Base-by-base conservation (phyloP, 1,140 invertebrate genomes). In the Drosophila simulans region DNA sequence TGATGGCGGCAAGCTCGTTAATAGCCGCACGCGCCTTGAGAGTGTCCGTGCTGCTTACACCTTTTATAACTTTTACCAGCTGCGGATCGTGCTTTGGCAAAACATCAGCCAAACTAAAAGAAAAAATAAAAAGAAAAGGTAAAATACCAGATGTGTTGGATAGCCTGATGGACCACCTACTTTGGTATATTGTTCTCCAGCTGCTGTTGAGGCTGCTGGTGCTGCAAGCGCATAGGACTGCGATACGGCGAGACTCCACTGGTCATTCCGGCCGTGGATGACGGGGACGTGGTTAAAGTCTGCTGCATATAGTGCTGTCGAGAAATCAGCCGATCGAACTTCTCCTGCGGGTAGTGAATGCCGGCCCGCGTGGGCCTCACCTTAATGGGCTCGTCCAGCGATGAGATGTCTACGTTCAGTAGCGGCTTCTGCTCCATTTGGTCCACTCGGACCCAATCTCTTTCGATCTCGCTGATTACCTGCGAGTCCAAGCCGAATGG, bases 401-500 rank as follows among this genome's bases (percentile, higher is more conserved):
- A 93, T 65, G 93, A 93, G 20, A 94, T 91, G 80, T 94, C 94
- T 4, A 93, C 90, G 56, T 91, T 92, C 0, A 92, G 91, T 5
- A 93, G 85, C 43, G 93, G 92, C 55, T 93, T 84, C 31, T 92
- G 90, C 20, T 77, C 78, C 46, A 91, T 89, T 65, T 91, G 90
- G 77, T 89, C 92, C 31, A 71, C 86, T 31, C 80, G 85, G 13
- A 83, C 80, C 92, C 92, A 91, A 56, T 89, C 91, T 43, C 89
- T 91, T 80, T 95, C 95, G 25, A 95, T 93, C 70, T 93, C 93
- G 17, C 94, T 93, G 71, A 96, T 93, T 25, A 96, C 93, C 48
- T 95, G 93, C 17, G 95, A 94, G 80, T 96, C 95, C 17, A 97
- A 88, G 12, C 95, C 94, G 86, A 96, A 97, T 8, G 95, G 95